A percentile compares a stretch with the other conserved stretches of the same genome.
phyloP scores from a whole-genome alignment of 2,113 vertebrate genomes.

The Chaetodon auriga region DNA sequence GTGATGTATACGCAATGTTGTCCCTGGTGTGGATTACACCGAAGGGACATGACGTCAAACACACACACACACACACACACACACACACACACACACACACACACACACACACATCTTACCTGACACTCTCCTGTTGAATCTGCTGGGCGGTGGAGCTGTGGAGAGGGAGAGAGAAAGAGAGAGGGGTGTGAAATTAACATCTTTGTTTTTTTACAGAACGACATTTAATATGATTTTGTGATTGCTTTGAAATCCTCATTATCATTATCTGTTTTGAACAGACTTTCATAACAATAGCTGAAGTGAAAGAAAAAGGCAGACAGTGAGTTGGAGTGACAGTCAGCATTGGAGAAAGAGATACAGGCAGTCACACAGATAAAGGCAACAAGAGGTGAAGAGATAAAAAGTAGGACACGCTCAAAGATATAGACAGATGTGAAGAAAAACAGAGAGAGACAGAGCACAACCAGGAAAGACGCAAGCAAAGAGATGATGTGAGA shows the following conservation, averaged over 20 bases:
- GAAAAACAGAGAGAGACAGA: background rate
- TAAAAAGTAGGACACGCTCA: slow-evolving; percentile 20
- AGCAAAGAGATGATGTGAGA: slow-evolving; percentile 17
- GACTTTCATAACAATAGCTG: background rate
- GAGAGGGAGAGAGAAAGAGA: slow-evolving; percentile 46
- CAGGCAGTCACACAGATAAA: background rate
- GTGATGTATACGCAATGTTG: slow-evolving; percentile 43
- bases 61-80: slow-evolving; percentile 31
- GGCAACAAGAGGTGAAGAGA: slow-evolving; percentile 22
- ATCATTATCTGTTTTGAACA: slow-evolving; percentile 14
- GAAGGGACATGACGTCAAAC: slow-evolving; percentile 63
- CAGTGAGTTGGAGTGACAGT: slow-evolving; percentile 17
- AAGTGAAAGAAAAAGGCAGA: background rate
- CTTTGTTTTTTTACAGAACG: slow-evolving; percentile 23
- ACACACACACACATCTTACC: slow-evolving; percentile 84
- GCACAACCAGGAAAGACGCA: background rate
- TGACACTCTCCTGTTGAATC: slow-evolving; percentile 96
- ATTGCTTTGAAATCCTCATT: slow-evolving; percentile 38
- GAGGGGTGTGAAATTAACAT: slow-evolving; percentile 37
- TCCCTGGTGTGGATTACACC: slow-evolving; percentile 53
- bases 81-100: slow-evolving; percentile 18
- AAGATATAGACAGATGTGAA: background rate
- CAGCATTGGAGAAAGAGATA: background rate
- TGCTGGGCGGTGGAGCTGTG: slow-evolving; percentile 91
- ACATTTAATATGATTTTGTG: slow-evolving; percentile 39